Evolutionary conservation across 2,113 vertebrate species (phyloP).

Genomic region (Calyptommatus sinebrachiatus): DNA sequence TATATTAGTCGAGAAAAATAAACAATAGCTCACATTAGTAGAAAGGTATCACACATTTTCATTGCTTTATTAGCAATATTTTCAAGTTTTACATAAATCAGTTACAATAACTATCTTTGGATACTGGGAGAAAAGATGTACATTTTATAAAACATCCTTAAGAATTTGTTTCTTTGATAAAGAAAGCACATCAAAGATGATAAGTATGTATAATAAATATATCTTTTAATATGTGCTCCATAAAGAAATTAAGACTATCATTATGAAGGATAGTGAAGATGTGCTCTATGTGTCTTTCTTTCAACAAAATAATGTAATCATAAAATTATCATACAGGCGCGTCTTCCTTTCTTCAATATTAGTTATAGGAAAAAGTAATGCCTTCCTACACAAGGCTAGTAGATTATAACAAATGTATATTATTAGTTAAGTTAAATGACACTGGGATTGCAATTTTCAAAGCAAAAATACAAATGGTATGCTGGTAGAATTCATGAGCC

Average conservation of each 20-base stretch:
- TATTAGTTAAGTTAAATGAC: constrained; percentile 59
- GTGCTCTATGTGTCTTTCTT: constrained; percentile 44
- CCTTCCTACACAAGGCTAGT: constrained; percentile 55
- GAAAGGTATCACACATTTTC: constrained; percentile 42
- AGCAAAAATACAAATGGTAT: constrained; percentile 45
- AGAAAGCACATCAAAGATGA: neutral
- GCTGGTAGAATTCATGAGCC: constrained; percentile 49
- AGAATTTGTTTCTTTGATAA: neutral
- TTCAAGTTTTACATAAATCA: neutral
- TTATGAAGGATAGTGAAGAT: constrained; percentile 55
- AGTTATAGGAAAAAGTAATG: constrained; percentile 49
- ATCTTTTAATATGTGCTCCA: constrained; percentile 37
- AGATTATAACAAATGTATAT: constrained; percentile 56
- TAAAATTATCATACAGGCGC: constrained; percentile 45
- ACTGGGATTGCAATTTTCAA: constrained; percentile 53
- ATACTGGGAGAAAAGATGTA: neutral
- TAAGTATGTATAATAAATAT: neutral
- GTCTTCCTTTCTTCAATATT: constrained; percentile 44
- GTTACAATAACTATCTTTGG: neutral
- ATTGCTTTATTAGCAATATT: constrained; percentile 22
- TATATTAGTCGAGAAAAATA: constrained; percentile 34
- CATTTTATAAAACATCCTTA: neutral
- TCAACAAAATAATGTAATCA: constrained; percentile 48
- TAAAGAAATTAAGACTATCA: constrained; percentile 56
- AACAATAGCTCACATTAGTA: constrained; percentile 42